phyloP scores from a whole-genome alignment of 2,797 vertebrate species.

The Pipistrellus pipistrellus region DNA sequence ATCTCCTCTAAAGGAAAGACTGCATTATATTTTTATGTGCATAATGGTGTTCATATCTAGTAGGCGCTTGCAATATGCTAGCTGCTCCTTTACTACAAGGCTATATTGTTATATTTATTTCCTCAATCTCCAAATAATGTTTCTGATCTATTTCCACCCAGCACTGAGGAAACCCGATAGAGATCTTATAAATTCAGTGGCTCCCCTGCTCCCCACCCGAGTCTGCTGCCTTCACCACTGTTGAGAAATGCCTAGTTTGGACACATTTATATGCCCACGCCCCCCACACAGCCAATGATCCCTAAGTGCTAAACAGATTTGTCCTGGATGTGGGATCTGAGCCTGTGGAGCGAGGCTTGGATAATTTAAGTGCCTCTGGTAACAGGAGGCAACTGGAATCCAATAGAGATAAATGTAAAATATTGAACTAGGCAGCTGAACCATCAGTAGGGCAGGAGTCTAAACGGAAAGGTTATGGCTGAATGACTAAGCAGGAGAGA shows the following conservation, averaged over 20 bases:
- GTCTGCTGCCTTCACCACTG: not conserved
- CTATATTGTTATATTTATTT: slow-evolving; percentile 57
- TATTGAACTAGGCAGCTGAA: slow-evolving; percentile 81
- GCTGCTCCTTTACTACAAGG: not conserved
- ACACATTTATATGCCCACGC: slow-evolving; percentile 11
- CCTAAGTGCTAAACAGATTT: slow-evolving; percentile 74
- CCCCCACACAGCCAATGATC: slow-evolving; percentile 41
- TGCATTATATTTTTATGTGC: not conserved
- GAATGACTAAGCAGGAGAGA: slow-evolving; percentile 73
- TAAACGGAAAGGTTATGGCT: slow-evolving; percentile 80
- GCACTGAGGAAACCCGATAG: not conserved
- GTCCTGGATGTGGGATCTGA: slow-evolving; percentile 64
- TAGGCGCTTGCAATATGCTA: not conserved
- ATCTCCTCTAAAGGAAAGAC: not conserved
- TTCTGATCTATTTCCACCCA: slow-evolving; percentile 34
- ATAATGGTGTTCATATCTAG: not conserved
- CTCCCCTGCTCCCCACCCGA: not conserved
- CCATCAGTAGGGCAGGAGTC: slow-evolving; percentile 66
- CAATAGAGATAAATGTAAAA: slow-evolving; percentile 84
- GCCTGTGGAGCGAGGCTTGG: not conserved
- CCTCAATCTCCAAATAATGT: slow-evolving; percentile 31
- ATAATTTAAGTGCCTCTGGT: slow-evolving; percentile 79
- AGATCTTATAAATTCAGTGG: slow-evolving; percentile 60
- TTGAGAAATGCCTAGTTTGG: slow-evolving; percentile 37
- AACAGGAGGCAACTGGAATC: slow-evolving; percentile 84